Evolutionary conservation across 2,888 invertebrate genomes (phyloP), one percentile per base, ranked within the genome.

Genomic region (Stenurella melanura): DNA sequence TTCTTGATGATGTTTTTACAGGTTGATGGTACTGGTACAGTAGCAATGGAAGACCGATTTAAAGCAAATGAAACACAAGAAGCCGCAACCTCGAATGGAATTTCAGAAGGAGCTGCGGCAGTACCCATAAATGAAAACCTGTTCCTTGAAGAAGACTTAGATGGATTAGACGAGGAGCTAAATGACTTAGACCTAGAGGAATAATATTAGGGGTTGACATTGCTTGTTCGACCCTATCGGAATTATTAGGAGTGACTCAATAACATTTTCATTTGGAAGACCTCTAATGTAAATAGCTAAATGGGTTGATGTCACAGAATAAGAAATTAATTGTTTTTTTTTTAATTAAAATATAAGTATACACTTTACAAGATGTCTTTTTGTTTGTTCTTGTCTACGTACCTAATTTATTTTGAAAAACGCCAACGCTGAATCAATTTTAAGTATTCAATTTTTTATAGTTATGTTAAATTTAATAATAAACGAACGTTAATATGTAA

Each of bases 91-190:
- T 63, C 74, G 9, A 81, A 83, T 63, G 88, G 86, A 74, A 74
- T 87, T 60, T 85, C 82, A 18, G 91, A 90, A 82, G 90, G 89
- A 68, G 91, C 91, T 50, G 90, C 92, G 75, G 94, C 94, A 9
- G 94, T 95, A 58, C 95, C 96, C 71, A 97, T 97, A 83, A 97
- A 97, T 89, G 97, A 97, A 89, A 96, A 97, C 90, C 93, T 97
- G n/a, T 97, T 97, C 91, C 92, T 95, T 26, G 97, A 95, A 86
- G 96, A 95, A 87, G 96, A 96, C 86, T 90, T 96, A 73, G 96
- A 93, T 80, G 94, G 92, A 77, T 88, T 95, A 82, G 95, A 96
- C 85, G 96, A 96, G 85, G 96, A 97, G 89, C 90, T 97, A 77
- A 93, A 96, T 86, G 95, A 95, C 87, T 90, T 95, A 81, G 95